Evolutionary conservation across 1,140 invertebrate species (phyloP), one percentile per base, ranked within the genome.

Genomic region (Habropoda laboriosa): DNA sequence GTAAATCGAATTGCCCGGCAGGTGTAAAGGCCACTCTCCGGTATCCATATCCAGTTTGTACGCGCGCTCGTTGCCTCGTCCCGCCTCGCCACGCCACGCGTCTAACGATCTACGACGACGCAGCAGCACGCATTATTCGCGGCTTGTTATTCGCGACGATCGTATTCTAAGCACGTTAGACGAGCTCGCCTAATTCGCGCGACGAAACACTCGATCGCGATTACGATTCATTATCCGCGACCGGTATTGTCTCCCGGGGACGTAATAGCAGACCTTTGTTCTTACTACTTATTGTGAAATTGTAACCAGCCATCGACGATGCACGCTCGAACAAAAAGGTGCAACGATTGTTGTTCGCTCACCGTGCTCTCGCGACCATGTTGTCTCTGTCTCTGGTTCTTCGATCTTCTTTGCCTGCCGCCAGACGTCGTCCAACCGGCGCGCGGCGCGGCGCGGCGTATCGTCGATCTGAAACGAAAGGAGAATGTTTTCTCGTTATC

Each of bases 211-310:
- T 53, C 70, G 60, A 84, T 78, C 71, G 76, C 81, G 81, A 85
- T 81, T 85, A 80, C 82, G 79, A 77, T 83, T 85, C 83, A 85
- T 85, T 77, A 80, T 85, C 82, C 61, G 60, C 73, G 61, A 67
- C 60, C 72, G 18, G 78, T 85, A 85, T 85, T 85, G 82, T 85
- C 80, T 63, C 63, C 64, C 12, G 51, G 51, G 68, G 51, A 81
- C 51, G 79, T 73, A 73, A 77, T 70, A 70, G 67, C 81, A 71
- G 80, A 64, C 70, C 70, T 84, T 83, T 84, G 82, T 84, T 82
- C 64, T 55, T 82, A 58, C 79, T 70, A 83, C 68, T 84, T 83
- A 83, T 84, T 75, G 79, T 63, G 81, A 80, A 55, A 82, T 63
- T 80, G 67, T 71, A 84, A 71, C 82, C 75, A 57, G 18, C 55